Evolutionary conservation across 2,797 vertebrate genomes (phyloP), one percentile per base, ranked within the genome.

Genomic region (Lithobates pipiens): DNA sequence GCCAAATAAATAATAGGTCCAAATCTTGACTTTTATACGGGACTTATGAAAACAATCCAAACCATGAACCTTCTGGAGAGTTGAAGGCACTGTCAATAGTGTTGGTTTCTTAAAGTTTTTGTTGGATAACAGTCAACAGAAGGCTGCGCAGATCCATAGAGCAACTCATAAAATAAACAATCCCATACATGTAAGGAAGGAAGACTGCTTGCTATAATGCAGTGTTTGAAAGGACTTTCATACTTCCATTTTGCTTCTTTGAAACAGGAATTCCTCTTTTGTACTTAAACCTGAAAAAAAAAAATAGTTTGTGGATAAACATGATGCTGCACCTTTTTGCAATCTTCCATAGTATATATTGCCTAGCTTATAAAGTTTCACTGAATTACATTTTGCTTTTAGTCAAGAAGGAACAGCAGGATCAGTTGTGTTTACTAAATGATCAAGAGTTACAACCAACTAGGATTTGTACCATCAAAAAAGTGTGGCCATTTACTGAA

Each of bases 281-380:
- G 36, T 84, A 88, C 23, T 29, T 80, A 76, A 84, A 84, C 42
- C 82, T 88, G 77, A 6, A 85, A 76, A 74, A 21, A 46, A 81
- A 23, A 69, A 9, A 79, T 8, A 18, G 15, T 15, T 54, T 16
- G 16, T 54, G 18, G 13, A 54, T 13, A 54, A 54, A 54, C 5
- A 54, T 4, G 50, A 18, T 18, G 13, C 3, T 54, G 50, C 11
- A 11, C 10, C 13, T 13, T 46, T 11, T 11, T 15, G 3, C 13
- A 54, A 54, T 16, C 13, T 54, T 54, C 15, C 50, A 50, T 15
- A 54, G 13, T 54, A 54, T 54, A 18, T 18, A 54, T 54, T 54
- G 50, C 15, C 1, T 18, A 46, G 5, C 44, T 46, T 46, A 15
- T 13, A 50, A 50, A 44, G 8, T 8, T 7, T 6, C 36, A 39